Evolutionary conservation across 2,797 vertebrate species (phyloP).

Genomic region (Malurus splendens): DNA sequence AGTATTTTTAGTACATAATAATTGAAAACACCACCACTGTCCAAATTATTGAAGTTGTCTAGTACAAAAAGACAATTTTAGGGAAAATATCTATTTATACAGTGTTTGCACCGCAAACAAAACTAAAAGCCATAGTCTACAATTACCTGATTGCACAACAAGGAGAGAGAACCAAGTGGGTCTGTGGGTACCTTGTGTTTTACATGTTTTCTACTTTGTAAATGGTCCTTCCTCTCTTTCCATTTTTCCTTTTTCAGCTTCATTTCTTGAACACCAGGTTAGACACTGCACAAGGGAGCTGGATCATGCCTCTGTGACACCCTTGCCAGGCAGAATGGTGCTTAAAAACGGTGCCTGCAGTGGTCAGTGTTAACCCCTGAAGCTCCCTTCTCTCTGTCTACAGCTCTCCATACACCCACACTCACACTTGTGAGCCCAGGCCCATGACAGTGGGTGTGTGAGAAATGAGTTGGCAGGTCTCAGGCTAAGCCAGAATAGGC

Average conservation of each 20-base stretch:
- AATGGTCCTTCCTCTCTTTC: background rate
- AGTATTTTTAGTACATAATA: background rate
- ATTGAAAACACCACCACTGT: background rate
- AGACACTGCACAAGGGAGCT: background rate
- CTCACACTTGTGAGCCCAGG: background rate
- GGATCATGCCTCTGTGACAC: too few relatives aligned
- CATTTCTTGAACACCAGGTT: background rate
- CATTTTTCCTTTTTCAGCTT: background rate
- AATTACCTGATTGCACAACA: background rate
- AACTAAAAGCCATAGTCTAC: background rate
- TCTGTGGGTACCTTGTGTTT: background rate
- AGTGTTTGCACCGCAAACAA: background rate
- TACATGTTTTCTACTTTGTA: background rate
- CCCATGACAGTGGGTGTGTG: background rate
- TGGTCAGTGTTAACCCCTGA: background rate
- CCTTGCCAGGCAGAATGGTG: background rate
- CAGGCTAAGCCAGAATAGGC: background rate
- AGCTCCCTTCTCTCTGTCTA: background rate
- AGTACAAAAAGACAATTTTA: background rate
- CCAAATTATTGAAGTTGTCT: background rate
- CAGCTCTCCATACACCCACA: accelerated
- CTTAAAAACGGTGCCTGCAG: background rate
- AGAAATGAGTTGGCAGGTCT: background rate
- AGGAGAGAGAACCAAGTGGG: background rate
- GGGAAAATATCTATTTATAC: background rate